Conservation (phyloP, 2,888 invertebrate genomes). For the Siphlonurus alternatus region DNA sequence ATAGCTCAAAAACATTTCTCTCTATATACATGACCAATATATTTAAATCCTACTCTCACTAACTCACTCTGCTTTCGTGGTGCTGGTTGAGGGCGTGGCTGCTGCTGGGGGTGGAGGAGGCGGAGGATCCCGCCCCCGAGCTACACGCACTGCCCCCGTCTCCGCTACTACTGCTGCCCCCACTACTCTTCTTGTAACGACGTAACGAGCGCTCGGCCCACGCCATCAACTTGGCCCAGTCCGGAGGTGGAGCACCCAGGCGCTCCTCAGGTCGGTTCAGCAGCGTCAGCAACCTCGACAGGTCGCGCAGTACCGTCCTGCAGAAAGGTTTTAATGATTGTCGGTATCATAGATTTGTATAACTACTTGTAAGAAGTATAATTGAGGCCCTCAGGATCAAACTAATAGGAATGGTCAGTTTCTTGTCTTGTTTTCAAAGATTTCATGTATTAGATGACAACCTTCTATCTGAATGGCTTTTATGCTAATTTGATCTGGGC, state of each 20-base stretch:
- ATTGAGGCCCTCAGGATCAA: too few species aligned
- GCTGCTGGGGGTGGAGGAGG: background rate
- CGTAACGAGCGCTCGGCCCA: constrained; percentile 57
- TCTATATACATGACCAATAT: too few species aligned
- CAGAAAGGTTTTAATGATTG: constrained; percentile 26
- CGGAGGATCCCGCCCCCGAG: background rate
- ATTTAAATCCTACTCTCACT: too few species aligned
- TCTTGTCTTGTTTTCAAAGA: too few species aligned
- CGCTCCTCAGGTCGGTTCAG: constrained; percentile 55
- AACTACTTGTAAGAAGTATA: too few species aligned
- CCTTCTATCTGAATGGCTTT: too few species aligned
- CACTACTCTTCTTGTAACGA: constrained; percentile 24
- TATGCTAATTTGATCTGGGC: too few species aligned
- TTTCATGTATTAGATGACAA: too few species aligned
- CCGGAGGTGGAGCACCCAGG: constrained; percentile 56
- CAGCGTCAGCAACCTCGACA: constrained; percentile 64
- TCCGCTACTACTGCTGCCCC: background rate
- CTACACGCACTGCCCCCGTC: background rate
- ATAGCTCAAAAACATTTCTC: too few species aligned
- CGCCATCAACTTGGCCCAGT: constrained; percentile 64
- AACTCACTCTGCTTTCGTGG: background rate
- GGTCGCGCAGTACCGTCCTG: constrained; percentile 50
- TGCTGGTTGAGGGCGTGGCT: background rate
- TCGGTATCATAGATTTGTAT: too few species aligned
- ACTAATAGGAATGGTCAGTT: background rate